Base-by-base conservation (phyloP, 2,797 vertebrate species). In the Lepus oiostolus region DNA sequence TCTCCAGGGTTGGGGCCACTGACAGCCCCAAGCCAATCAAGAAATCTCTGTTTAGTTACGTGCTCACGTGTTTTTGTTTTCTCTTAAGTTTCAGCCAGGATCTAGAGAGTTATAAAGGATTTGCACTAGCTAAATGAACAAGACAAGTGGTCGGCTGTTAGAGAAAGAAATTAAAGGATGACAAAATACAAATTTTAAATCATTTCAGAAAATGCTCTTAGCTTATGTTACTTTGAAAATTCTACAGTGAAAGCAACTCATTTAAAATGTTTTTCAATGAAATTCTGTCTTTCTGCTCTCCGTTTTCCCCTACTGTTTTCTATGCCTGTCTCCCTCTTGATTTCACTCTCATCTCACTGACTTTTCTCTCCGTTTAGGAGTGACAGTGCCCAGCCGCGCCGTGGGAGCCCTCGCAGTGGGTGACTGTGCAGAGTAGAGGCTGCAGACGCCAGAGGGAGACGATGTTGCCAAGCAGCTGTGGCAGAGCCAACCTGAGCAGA, bases 111-210 rank as follows among this genome's bases (percentile, higher is more conserved):
- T 79, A 93, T 30, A 52, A 47, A 85, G 72, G 38, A 88, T 38
- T 67, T 28, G 52, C 21, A 76, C 52, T 38, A 80, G 24, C 42
- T 67, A 60, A 83, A 90, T 58, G 13, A 83, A 80, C 7, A 93
- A 82, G 87, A 85, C 26, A 35, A 84, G 67, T 13, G 81, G 35
- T 6, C 76, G 67, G 13, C 30, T 81, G 4, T 87, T 70, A 83
- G 2, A 92, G 68, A 94, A 60, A 91, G 76, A 94, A 60, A 91
- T 54, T 67, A 21, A 9, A 91, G n/a, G 70, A 28, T 70, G 92
- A 92, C 19, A 87, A 50, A 87, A 71, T 58, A 16, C 50, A 75
- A 54, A 62, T 54, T 60, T 35, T 42, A 85, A 76, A 74, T 50
- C 10, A 71, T 7, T 86, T 58, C 42, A 84, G 47, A 68, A 71